Percentiles rank a stretch among this genome's conserved stretches.
Evolutionary conservation across 2,797 vertebrate species (phyloP).

Genomic region (Podarcis siculus): DNA sequence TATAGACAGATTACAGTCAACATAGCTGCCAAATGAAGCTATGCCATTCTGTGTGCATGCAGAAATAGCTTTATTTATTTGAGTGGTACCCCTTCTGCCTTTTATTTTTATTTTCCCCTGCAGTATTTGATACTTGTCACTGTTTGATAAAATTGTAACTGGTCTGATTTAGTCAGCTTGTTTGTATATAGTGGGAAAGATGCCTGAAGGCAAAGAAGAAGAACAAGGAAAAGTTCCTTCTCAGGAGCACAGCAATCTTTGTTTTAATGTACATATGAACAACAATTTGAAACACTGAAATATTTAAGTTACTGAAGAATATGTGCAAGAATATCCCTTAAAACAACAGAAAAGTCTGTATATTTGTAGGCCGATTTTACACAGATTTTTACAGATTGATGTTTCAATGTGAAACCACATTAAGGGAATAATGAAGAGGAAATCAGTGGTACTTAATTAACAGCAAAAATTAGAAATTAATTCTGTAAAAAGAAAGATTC

Average conservation of each 20-base stretch:
- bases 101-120: background rate
- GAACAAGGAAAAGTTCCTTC: conserved; percentile 32
- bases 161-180: background rate
- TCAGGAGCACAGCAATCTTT: conserved; percentile 56
- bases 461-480: conserved; percentile 49
- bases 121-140: background rate
- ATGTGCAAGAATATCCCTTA: conserved; percentile 33
- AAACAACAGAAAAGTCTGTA: conserved; percentile 53
- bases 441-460: conserved; percentile 56
- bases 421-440: conserved; percentile 62
- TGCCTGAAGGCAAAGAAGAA: background rate
- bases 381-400: conserved; percentile 67
- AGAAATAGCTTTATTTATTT: background rate
- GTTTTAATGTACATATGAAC: background rate
- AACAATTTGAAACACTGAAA: conserved; percentile 64
- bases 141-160: background rate
- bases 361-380: conserved; percentile 46
- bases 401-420: conserved; percentile 65
- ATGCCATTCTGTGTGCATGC: background rate
- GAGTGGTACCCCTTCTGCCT: background rate
- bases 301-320: conserved; percentile 69
- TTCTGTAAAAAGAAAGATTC: conserved; percentile 38
- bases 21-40: too few species aligned
- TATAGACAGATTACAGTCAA: too few species aligned
- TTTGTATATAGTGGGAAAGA: background rate